Evolutionary conservation across 2,113 vertebrate species (phyloP).

Genomic region (Helogale parvula): DNA sequence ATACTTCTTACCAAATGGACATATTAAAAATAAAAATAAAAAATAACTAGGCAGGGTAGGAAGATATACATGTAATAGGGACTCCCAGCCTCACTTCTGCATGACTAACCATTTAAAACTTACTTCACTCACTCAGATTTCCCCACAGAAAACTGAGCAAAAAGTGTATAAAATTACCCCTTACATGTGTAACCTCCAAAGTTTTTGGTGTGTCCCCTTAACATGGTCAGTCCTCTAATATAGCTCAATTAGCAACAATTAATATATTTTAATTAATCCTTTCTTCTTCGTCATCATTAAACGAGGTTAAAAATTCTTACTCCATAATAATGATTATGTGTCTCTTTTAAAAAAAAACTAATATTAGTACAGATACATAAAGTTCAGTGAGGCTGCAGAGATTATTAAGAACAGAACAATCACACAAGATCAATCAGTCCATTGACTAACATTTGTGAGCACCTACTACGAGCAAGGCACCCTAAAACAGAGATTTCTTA

Average conservation of each 20-base stretch:
- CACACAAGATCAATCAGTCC: neutral
- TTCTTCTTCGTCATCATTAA: neutral
- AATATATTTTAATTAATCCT: conserved; percentile 1
- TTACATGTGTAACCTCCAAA: neutral
- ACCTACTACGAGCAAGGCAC: conserved; percentile 14
- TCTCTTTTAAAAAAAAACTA: neutral
- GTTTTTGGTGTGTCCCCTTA: neutral
- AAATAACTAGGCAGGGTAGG: neutral
- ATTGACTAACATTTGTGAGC: conserved; percentile 35
- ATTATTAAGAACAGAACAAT: neutral
- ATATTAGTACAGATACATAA: neutral
- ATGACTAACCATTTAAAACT: neutral
- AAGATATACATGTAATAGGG: neutral
- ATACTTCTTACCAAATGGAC: neutral
- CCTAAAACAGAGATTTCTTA: neutral
- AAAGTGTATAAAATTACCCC: neutral
- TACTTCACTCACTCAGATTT: neutral
- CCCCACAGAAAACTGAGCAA: neutral
- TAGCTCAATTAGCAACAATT: neutral
- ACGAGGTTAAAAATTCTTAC: neutral
- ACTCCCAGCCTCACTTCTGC: neutral
- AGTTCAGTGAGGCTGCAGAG: neutral
- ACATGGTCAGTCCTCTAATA: neutral
- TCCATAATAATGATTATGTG: neutral
- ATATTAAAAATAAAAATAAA: neutral